Base-by-base conservation (phyloP, 1,140 invertebrate genomes). In the Hydropsyche tenuis region DNA sequence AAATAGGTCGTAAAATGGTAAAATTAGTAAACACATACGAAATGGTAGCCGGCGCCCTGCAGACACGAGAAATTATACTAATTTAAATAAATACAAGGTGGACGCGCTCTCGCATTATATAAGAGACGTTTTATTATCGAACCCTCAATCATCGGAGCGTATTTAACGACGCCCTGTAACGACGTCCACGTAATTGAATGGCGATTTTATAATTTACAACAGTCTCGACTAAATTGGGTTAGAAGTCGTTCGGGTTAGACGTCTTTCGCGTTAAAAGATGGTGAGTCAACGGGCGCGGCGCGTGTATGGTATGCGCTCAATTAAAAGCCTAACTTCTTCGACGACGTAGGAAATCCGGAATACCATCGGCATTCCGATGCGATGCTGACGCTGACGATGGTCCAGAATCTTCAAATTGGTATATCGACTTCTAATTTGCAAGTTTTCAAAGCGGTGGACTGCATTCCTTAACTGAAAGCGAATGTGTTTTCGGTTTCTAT, bases 261-360 rank as follows among this genome's bases (percentile, higher is more conserved):
- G n/a, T n/a, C 30, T 37, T 37, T 37, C 30, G 9, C 3, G 9
- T 37, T 37, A 37, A 9, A 56, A 12, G 51, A 9, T 16, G 16
- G 30, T 69, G 66, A 69, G 45, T 69, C 66, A 69, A 53, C 64
- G 42, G 1, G 14, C 56, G n/a, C n/a, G n/a, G n/a, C n/a, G n/a
- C n/a, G 63, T 30, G 6, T 6, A 9, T 11, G 64, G 64, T 14
- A 46, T 66, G 64, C 20, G 53, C 16, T 25, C 53, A 63, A 63
- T 72, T 72, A 75, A 69, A 75, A 63, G 9, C 3, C 9, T 37
- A 37, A 37, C 30, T 37, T 45, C 48, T 56, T 23, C 11, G 53
- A 37, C 51, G 46, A 27, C 48, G 1, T 72, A 75, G 74, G 74
- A 75, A 75, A 75, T 75, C 74, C 74, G 74, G 74, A 46, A 75